A percentile compares a stretch with the other conserved stretches of the same genome.
These are phyloP conservation scores for Zaprionus inermis DNA, from an alignment of 1,140 invertebrate genomes.

Conservation along the genomic window DNA sequence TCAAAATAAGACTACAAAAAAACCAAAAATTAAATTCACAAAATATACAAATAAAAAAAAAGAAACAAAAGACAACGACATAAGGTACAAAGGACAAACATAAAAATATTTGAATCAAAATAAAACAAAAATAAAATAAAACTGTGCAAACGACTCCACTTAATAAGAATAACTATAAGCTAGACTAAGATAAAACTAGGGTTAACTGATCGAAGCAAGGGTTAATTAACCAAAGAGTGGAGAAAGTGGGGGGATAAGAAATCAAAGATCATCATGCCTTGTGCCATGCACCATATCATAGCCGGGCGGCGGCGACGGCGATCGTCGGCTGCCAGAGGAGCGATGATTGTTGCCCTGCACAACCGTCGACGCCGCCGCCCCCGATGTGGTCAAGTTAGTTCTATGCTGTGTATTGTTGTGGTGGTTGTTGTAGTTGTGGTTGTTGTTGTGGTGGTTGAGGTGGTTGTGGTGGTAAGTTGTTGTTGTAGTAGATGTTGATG, in stretches of 20 bases:
- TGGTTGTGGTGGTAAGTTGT: conserved; percentile 68
- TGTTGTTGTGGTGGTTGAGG: conserved; percentile 32
- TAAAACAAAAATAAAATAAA: conserved; percentile 1
- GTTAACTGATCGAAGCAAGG: conserved; percentile 26
- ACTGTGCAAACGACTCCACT: not conserved
- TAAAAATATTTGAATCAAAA: conserved; percentile 11
- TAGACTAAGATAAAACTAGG: conserved; percentile 28
- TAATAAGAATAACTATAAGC: not conserved
- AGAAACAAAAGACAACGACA: conserved; percentile 26
- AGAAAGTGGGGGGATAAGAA: conserved; percentile 57
- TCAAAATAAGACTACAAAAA: conserved; percentile 14
- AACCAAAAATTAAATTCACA: conserved; percentile 28
- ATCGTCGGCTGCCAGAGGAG: conserved; percentile 50
- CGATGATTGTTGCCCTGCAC: conserved; percentile 32
- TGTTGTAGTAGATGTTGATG: conserved; percentile 55
- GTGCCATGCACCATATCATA: conserved; percentile 85
- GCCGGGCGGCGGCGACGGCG: conserved; percentile 83
- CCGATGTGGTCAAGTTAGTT: conserved; percentile 71
- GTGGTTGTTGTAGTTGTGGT: conserved; percentile 57
- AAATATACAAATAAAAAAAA: conserved; percentile 14
- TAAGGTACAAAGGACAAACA: conserved; percentile 30
- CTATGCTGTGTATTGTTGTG: conserved; percentile 69
- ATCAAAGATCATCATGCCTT: conserved; percentile 84
- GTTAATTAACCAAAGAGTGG: conserved; percentile 12
- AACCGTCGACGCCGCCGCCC: conserved; percentile 33